Percentiles rank a stretch among this genome's conserved stretches.
Conservation (phyloP, 2,888 invertebrate genomes). For the Drepana falcataria region DNA sequence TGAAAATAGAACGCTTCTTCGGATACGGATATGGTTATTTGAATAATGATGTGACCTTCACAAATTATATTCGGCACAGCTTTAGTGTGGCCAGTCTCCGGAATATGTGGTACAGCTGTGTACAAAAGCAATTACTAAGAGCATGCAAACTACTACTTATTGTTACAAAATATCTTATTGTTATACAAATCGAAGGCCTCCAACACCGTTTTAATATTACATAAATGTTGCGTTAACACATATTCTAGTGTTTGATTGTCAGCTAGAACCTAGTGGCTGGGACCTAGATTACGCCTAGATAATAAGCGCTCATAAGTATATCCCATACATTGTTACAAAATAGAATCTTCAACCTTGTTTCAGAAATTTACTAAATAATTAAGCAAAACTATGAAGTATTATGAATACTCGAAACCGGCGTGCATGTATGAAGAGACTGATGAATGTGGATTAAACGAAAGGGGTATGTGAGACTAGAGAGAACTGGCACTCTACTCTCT, state of each 20-base stretch:
- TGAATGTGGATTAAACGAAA: too few relatives aligned
- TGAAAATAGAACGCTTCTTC: neutral
- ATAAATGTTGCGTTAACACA: constrained; percentile 13
- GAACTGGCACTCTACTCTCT: too few relatives aligned
- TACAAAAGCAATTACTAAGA: constrained; percentile 26
- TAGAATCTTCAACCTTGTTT: too few relatives aligned
- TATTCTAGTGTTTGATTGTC: constrained; percentile 6
- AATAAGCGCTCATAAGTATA: neutral
- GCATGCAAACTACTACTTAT: constrained; percentile 16
- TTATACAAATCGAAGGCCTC: constrained; percentile 19
- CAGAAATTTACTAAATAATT: too few relatives aligned
- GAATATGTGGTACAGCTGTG: constrained; percentile 9
- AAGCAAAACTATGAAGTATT: too few relatives aligned
- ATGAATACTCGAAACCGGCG: too few relatives aligned
- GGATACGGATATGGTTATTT: neutral
- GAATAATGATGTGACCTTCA: constrained; percentile 4
- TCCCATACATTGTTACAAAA: too few relatives aligned
- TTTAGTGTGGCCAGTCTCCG: constrained; percentile 2
- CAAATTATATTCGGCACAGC: constrained; percentile 8
- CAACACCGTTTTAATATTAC: constrained; percentile 11
- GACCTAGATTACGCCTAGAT: neutral
- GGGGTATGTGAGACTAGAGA: too few relatives aligned
- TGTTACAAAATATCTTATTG: constrained; percentile 32
- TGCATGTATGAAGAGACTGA: too few relatives aligned
- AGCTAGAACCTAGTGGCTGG: constrained; percentile 3